Evolutionary conservation across 2,797 vertebrate species (phyloP).

Genomic region (Acanthurus leucopareius): DNA sequence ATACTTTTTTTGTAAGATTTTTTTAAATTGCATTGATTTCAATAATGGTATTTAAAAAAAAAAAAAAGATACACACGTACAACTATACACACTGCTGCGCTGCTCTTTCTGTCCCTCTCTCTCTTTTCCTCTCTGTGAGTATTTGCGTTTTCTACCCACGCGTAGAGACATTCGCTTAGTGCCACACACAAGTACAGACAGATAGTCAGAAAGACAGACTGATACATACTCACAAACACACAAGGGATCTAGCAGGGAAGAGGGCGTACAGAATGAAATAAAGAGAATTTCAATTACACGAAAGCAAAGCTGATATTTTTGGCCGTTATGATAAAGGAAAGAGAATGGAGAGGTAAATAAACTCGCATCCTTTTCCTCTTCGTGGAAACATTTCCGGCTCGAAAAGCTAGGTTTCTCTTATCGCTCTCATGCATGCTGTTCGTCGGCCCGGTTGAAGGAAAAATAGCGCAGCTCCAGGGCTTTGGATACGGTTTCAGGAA

Average conservation of each 20-base stretch:
- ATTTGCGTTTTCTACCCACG: constrained; percentile 74
- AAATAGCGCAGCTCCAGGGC: constrained; percentile 56
- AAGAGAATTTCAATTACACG: constrained; percentile 68
- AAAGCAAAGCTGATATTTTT: constrained; percentile 60
- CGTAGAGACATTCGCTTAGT: constrained; percentile 50
- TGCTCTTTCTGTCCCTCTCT: constrained; percentile 57
- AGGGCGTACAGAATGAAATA: constrained; percentile 1
- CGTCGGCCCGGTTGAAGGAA: constrained; percentile 15
- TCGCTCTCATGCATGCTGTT: constrained; percentile 60
- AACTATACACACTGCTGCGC: constrained; percentile 32
- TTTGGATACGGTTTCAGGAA: constrained; percentile 68
- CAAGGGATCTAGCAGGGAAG: neutral
- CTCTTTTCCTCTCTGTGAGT: constrained; percentile 8
- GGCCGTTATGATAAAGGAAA: constrained; percentile 51
- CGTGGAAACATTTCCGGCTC: constrained; percentile 65
- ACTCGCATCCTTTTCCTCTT: constrained; percentile 9
- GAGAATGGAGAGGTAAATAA: neutral
- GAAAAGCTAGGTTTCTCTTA: constrained; percentile 55
- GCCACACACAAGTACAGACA: constrained; percentile 13
- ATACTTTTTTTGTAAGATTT: too few species aligned
- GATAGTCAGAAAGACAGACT: neutral
- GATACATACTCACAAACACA: constrained; percentile 24
- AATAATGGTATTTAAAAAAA: too few species aligned
- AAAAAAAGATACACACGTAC: too few species aligned
- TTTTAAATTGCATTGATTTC: too few species aligned